Evolutionary conservation across 2,797 vertebrate genomes (phyloP).

Genomic region (Lepidocolaptes lacrymiger): DNA sequence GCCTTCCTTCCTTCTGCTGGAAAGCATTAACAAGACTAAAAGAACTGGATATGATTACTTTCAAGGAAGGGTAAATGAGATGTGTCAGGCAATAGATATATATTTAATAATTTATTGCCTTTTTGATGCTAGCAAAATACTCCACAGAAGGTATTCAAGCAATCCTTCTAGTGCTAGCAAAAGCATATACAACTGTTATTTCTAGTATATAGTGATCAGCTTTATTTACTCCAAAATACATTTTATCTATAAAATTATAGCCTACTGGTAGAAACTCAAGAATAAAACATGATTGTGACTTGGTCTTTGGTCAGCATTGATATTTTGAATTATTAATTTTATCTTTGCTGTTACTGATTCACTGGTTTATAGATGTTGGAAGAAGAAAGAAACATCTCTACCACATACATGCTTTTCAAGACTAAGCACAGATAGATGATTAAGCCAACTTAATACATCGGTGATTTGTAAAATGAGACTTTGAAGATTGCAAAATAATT

Average conservation of each 20-base stretch:
- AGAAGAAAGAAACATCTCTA: background rate
- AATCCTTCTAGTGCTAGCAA: background rate
- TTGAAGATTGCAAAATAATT: conserved; percentile 10
- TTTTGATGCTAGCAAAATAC: background rate
- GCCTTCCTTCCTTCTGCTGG: background rate
- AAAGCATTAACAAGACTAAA: conserved; percentile 6
- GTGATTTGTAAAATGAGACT: conserved; percentile 5
- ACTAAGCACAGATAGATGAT: background rate
- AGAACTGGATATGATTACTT: background rate
- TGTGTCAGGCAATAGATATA: background rate
- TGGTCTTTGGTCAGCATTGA: background rate
- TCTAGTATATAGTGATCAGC: background rate
- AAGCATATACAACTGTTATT: background rate
- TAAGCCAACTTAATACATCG: conserved; percentile 11
- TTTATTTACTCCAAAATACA: background rate
- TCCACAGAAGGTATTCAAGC: background rate
- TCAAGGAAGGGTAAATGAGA: conserved; percentile 2
- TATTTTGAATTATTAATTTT: conserved; percentile 43
- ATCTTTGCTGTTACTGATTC: background rate
- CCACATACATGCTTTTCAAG: background rate
- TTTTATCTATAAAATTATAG: background rate
- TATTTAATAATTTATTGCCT: conserved; percentile 11
- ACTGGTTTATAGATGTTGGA: background rate
- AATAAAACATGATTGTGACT: background rate
- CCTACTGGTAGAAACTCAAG: background rate